A percentile compares a stretch with the other conserved stretches of the same genome.
Evolutionary conservation across 2,113 vertebrate genomes (phyloP).

Genomic region (Willisornis vidua): DNA sequence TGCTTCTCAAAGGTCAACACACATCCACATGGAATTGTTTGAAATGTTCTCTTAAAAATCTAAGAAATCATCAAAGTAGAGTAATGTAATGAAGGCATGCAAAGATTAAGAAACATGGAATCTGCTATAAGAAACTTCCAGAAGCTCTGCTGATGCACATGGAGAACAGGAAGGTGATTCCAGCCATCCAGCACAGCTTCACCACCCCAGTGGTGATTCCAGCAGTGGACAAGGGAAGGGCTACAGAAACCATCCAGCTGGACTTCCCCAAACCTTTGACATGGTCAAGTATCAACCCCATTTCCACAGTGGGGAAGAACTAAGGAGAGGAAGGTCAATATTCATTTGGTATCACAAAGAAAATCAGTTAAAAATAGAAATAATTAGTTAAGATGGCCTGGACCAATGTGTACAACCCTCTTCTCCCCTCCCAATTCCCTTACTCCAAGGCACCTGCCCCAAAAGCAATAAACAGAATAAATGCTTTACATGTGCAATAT

Average conservation of each 20-base stretch:
- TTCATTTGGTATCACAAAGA: neutral
- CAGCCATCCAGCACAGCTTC: neutral
- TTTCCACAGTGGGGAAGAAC: neutral
- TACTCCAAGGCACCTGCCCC: neutral
- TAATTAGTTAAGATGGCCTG: neutral
- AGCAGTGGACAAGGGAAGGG: neutral
- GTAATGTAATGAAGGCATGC: neutral
- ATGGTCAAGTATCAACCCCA: neutral
- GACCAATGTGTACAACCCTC: neutral
- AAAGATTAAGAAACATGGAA: conserved; percentile 29
- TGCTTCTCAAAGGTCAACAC: neutral
- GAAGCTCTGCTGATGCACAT: neutral
- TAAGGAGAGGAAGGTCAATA: neutral
- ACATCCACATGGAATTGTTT: neutral
- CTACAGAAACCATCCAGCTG: neutral
- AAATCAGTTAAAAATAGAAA: neutral
- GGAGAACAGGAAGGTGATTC: neutral
- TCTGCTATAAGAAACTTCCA: neutral
- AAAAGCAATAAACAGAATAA: neutral
- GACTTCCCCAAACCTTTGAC: neutral
- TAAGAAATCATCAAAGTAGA: conserved; percentile 21
- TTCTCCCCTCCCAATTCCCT: neutral
- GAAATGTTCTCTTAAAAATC: neutral
- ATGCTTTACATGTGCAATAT: conserved; percentile 85
- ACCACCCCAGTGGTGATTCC: neutral